A percentile compares a stretch with the other conserved stretches of the same genome.
phyloP scores from a whole-genome alignment of 1,140 invertebrate genomes.

The Diachasma alloeum region DNA sequence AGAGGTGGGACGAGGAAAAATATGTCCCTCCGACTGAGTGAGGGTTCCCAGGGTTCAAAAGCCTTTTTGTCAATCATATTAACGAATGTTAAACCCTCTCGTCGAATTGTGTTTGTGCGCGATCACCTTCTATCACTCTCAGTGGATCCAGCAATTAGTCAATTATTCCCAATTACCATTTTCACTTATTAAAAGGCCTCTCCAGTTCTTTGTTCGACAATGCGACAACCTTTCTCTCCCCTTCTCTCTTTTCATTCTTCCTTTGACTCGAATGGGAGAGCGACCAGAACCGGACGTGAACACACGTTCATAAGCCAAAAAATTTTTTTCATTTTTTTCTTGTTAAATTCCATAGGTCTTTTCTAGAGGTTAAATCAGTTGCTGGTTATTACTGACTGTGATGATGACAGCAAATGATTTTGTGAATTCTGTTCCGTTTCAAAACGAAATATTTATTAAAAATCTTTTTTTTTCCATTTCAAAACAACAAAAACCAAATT shows the following conservation, averaged over 20 bases:
- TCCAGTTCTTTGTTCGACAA: constrained; percentile 20
- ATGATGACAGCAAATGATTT: too few relatives aligned
- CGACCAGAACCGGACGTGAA: not conserved
- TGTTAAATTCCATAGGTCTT: too few relatives aligned
- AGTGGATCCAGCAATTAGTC: constrained; percentile 53
- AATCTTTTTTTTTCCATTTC: too few relatives aligned
- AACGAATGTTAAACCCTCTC: constrained; percentile 33
- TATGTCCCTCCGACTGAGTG: not conserved
- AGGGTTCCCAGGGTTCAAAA: constrained; percentile 40
- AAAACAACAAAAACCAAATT: too few relatives aligned
- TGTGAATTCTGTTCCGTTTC: too few relatives aligned
- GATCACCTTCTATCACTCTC: constrained; percentile 37
- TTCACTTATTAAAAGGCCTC: constrained; percentile 28
- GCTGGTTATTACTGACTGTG: too few relatives aligned
- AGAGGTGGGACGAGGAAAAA: constrained; percentile 37
- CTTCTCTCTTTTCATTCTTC: not conserved
- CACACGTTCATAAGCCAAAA: not conserved
- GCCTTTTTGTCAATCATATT: constrained; percentile 57
- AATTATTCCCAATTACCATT: constrained; percentile 56
- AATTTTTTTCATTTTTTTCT: not conserved
- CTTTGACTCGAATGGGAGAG: not conserved
- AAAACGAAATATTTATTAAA: too few relatives aligned
- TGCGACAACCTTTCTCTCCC: not conserved
- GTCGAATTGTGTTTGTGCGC: constrained; percentile 13
- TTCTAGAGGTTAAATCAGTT: too few relatives aligned